Evolutionary conservation across 2,113 vertebrate genomes (phyloP), one percentile per base, ranked within the genome.

Genomic region (Diglossa brunneiventris): DNA sequence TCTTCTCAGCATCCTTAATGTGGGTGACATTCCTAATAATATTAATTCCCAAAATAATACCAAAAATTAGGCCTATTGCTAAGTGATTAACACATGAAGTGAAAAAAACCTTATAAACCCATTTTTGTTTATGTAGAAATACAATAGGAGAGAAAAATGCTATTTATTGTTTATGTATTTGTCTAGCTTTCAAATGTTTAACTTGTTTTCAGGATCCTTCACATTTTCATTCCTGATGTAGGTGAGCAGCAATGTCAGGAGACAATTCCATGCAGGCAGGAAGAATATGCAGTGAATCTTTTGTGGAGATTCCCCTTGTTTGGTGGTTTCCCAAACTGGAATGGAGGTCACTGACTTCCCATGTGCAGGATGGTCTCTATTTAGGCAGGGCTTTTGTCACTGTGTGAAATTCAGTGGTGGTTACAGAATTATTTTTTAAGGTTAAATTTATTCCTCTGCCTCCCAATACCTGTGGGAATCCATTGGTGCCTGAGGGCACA

Each of bases 321-420:
- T 35, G 41, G 41, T 44, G 72, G 12, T 37, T 85, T 89, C 35
- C 39, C 74, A 76, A 49, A 20, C 7, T 33, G 68, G 27, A 63
- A 7, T 2, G 42, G 37, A 35, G 33, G 42, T 74, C 63, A 3
- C 39, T 35, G 55, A 10, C 26, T 63, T 39, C 6, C 7, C 1
- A 6, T 5, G 59, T 39, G 64, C 50, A 53, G 41, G 22, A 44
- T 16, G 44, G 19, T 47, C 68, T 83, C 42, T 0, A 0, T 62
- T 69, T 13, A 66, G 33, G 62, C 41, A 73, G 26, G 20, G 12
- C 0, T 61, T 86, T 58, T 64, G 52, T 41, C 18, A 3, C 37
- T 8, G 0, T 22, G 15, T 39, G 59, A 76, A 76, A 79, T 13
- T 37, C 63, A 53, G 55, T 42, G 24, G 6, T 52, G 28, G 27